A percentile compares a stretch with the other conserved stretches of the same genome.
phyloP scores from a whole-genome alignment of 1,140 invertebrate genomes.

The Sweltsa coloradensis region DNA sequence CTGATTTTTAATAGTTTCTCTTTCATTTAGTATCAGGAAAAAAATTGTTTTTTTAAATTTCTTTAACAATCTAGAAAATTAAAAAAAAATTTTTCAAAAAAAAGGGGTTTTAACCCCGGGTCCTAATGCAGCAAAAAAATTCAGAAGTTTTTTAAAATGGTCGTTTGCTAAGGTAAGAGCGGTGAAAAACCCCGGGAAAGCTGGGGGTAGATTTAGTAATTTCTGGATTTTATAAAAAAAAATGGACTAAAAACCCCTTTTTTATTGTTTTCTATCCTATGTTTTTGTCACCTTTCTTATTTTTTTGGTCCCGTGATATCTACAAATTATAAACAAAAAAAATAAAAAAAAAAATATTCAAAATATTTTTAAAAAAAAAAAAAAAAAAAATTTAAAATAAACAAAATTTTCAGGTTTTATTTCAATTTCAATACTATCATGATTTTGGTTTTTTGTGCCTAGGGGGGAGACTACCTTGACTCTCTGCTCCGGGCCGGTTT shows the following conservation, averaged over 20 bases:
- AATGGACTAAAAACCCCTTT: too few species aligned
- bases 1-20: neutral
- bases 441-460: neutral
- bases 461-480: slow-evolving; percentile 37
- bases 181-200: too few species aligned
- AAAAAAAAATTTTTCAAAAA: neutral
- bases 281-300: too few species aligned
- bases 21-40: neutral
- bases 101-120: neutral
- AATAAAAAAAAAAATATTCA: too few species aligned
- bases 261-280: too few species aligned
- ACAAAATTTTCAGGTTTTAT: neutral
- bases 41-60: neutral
- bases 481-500: slow-evolving; percentile 47
- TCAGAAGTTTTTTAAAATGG: neutral
- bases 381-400: slow-evolving; percentile 27
- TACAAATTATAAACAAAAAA: too few species aligned
- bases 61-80: neutral
- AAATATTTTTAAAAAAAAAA: too few species aligned
- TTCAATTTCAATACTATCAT: neutral
- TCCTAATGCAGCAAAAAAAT: neutral
- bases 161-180: too few species aligned
- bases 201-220: too few species aligned
- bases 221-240: too few species aligned
- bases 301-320: too few species aligned